These are phyloP conservation scores for Rhynchomys soricoides DNA, from an alignment of 2,113 vertebrate species.

Conservation along the genomic window DNA sequence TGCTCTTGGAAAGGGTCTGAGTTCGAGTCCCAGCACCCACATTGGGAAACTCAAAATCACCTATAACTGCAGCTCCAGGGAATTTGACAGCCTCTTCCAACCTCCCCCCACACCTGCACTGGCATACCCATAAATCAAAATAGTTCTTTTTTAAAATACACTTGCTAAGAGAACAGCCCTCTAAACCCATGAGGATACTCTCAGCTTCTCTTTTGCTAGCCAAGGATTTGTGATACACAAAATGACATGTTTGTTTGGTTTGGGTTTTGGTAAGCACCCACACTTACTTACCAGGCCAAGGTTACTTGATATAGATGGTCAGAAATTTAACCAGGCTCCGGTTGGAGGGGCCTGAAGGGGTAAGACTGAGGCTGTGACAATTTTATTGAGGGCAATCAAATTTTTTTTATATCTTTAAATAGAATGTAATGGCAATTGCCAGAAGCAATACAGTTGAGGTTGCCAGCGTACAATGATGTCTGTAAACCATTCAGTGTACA, in stretches of 20 bases:
- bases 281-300: background rate
- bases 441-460: background rate
- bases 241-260: background rate
- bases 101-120: background rate
- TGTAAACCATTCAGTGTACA: too few relatives aligned
- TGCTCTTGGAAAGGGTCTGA: background rate
- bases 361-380: background rate
- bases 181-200: accelerated
- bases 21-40: background rate
- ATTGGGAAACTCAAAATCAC: background rate
- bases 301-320: background rate
- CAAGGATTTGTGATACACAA: background rate
- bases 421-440: background rate
- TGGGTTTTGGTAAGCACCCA: background rate
- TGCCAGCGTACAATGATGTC: background rate
- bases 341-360: too few relatives aligned
- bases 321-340: background rate
- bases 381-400: background rate
- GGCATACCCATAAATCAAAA: background rate
- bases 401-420: background rate
- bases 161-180: background rate
- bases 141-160: background rate
- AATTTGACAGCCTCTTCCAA: background rate
- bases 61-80: too few relatives aligned
- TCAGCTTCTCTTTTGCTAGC: background rate